phyloP scores from a whole-genome alignment of 2,797 vertebrate species.

The Rhinogobio ventralis region DNA sequence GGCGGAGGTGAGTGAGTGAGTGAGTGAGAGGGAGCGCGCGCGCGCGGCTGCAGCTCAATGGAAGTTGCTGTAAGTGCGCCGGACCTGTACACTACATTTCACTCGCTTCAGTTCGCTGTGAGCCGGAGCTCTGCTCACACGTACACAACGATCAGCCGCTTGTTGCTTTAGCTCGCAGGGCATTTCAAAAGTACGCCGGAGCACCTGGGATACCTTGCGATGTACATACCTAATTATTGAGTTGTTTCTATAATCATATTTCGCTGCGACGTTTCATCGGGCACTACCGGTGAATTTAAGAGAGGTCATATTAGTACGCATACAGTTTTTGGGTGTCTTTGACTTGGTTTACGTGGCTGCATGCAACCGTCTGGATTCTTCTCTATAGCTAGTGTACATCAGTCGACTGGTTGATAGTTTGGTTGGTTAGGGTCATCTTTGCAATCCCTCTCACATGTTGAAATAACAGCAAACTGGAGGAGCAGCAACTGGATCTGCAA shows the following conservation, averaged over 20 bases:
- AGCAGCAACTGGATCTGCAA: constrained; percentile 19
- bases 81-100: constrained; percentile 34
- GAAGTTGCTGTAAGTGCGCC: constrained; percentile 51
- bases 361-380: constrained; percentile 1
- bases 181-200: constrained; percentile 15
- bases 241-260: not conserved
- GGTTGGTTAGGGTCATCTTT: not conserved
- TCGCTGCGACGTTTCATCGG: constrained; percentile 9
- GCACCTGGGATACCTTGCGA: not conserved
- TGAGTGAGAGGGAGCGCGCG: not conserved
- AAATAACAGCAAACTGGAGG: constrained; percentile 26
- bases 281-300: constrained; percentile 3
- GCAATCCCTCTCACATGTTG: not conserved
- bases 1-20: constrained; percentile 51
- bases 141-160: constrained; percentile 23
- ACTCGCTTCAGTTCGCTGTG: constrained; percentile 23
- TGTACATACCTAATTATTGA: not conserved
- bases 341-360: not conserved
- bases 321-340: not conserved
- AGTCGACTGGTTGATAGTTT: not conserved
- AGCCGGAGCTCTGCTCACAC: constrained; percentile 23
- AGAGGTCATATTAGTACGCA: not conserved
- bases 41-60: constrained; percentile 27
- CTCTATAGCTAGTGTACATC: not conserved
- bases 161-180: constrained; percentile 37